phyloP scores from a whole-genome alignment of 2,113 vertebrate genomes.

The Bubo bubo region DNA sequence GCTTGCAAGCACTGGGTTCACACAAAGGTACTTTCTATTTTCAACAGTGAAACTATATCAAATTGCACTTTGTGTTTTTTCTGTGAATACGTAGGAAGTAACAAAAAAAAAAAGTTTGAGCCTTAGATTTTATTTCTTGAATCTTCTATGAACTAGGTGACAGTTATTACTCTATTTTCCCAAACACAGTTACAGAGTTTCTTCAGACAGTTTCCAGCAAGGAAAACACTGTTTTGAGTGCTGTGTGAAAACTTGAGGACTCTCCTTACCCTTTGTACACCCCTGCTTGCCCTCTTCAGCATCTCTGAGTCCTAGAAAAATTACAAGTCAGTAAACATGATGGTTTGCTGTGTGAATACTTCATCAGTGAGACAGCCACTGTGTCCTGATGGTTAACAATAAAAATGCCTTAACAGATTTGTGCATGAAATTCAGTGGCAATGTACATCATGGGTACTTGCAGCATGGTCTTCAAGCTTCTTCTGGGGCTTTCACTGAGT shows the following conservation, averaged over 20 bases:
- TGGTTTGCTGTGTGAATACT: not conserved
- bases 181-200: not conserved
- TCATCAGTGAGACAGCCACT: not conserved
- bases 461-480: fast-evolving
- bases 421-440: not conserved
- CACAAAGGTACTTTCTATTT: not conserved
- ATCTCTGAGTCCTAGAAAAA: not conserved
- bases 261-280: not conserved
- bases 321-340: not conserved
- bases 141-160: not conserved
- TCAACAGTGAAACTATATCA: not conserved
- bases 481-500: not conserved
- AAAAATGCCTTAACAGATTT: not conserved
- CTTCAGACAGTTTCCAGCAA: not conserved
- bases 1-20: not conserved
- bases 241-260: not conserved
- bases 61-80: not conserved
- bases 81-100: not conserved
- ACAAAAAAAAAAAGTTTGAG: not conserved
- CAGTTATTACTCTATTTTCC: not conserved
- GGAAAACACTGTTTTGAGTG: not conserved
- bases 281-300: not conserved
- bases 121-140: not conserved
- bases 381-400: not conserved
- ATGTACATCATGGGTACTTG: not conserved